Base-by-base conservation (phyloP, 2,797 vertebrate genomes). In the Pelodytes ibericus region DNA sequence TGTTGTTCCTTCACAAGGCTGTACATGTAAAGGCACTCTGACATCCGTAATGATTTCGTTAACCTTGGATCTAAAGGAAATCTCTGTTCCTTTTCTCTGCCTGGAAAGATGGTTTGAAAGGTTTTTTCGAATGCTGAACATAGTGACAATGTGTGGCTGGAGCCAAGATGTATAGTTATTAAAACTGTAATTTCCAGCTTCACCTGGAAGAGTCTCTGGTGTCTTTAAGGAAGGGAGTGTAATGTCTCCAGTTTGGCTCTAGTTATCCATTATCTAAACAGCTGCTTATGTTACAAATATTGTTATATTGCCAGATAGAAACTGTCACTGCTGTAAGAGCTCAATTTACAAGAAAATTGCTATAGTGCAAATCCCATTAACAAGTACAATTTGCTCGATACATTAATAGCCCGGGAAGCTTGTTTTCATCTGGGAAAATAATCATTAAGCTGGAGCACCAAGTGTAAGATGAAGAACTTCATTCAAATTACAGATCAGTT, bases 251-350 rank as follows among this genome's bases (percentile, higher is more conserved):
- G 11, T 53, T 20, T 20, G 26, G 29, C 29, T 4, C 33, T 18
- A n/a, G n/a, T n/a, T n/a, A 39, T 71, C 31, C 68, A 71, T 71
- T 71, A 59, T 44, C 3, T 33, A 24, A 71, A 70, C 41, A 16
- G 53, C 51, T 41, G 30, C 51, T 36, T 69, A 69, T 25, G 51
- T 59, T 58, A 58, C 30, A 29, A 59, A 44, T 39, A 3, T 4
- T 26, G 26, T 53, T 71, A n/a, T 59, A 81, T 67, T 58, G 66
- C 47, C 67, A 75, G 62, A 67, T 26, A 65, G 26, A 30, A 65
- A 26, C 0, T 2, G 31, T 26, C 57, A 16, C 13, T 10, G 13
- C 64, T 30, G 18, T 61, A 75, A 68, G 68, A 51, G 56, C 65
- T 47, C 62, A 57, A 36, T 58, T 82, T 64, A 18, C 0, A 0